Conservation (phyloP, 2,888 invertebrate species). For the Hemistola chrysoprasaria region DNA sequence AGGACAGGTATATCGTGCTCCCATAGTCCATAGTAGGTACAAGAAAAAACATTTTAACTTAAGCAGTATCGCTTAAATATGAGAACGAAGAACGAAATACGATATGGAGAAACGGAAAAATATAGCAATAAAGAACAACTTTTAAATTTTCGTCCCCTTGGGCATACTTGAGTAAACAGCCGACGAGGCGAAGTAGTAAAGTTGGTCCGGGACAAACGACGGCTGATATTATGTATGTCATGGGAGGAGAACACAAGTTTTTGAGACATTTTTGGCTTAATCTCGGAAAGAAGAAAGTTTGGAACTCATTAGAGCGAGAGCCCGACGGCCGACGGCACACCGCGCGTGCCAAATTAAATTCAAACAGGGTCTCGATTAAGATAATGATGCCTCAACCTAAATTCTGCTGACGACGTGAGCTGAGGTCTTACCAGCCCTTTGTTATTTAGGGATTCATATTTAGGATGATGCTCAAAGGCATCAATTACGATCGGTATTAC, state of each 20-base stretch:
- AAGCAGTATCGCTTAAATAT: conserved; percentile 22
- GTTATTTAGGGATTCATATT: too few relatives aligned
- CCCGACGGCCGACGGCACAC: conserved; percentile 47
- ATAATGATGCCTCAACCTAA: conserved; percentile 16
- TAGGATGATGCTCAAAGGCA: too few relatives aligned
- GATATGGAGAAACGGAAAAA: too few relatives aligned
- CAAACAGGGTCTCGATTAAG: conserved; percentile 20
- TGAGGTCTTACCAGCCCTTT: too few relatives aligned
- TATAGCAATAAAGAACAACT: conserved; percentile 52
- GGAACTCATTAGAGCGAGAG: conserved; percentile 67
- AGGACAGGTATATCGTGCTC: too few relatives aligned
- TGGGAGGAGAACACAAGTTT: conserved; percentile 43
- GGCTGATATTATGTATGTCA: conserved; percentile 40
- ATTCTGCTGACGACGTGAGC: background rate
- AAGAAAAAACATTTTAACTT: conserved; percentile 12
- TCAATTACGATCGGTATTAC: too few relatives aligned
- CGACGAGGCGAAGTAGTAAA: conserved; percentile 23
- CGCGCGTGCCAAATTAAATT: conserved; percentile 63
- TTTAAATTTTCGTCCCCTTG: conserved; percentile 45
- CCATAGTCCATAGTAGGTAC: too few relatives aligned
- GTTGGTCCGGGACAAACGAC: conserved; percentile 28
- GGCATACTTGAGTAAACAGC: conserved; percentile 56
- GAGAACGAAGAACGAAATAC: too few relatives aligned
- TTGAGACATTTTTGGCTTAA: conserved; percentile 54
- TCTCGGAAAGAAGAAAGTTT: conserved; percentile 47